Evolutionary conservation across 2,113 vertebrate species (phyloP).

Genomic region (Gnathonemus longibarbis): DNA sequence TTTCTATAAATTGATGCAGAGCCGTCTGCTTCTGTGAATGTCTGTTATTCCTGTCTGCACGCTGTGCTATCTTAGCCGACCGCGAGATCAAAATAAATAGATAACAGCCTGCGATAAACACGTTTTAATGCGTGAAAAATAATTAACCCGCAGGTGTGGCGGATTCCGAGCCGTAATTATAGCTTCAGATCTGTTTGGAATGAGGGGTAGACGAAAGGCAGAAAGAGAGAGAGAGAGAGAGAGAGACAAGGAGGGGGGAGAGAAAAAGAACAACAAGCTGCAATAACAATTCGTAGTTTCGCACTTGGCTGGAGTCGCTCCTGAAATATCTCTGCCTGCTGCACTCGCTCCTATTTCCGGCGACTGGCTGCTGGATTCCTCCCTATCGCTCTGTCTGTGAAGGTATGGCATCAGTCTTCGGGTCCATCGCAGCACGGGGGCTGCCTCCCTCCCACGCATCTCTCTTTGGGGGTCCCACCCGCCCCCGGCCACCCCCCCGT

Average conservation of each 20-base stretch:
- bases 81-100: not conserved
- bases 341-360: not conserved
- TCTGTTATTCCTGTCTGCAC: not conserved
- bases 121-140: slow-evolving; percentile 15
- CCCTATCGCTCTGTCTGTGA: not conserved
- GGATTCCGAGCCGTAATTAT: not conserved
- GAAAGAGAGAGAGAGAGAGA: not conserved
- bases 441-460: not conserved
- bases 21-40: not conserved
- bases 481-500: not conserved
- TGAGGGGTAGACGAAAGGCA: not conserved
- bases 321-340: not conserved
- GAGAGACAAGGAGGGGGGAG: no score
- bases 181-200: not conserved
- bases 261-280: not conserved
- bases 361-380: not conserved
- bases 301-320: not conserved
- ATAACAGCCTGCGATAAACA: slow-evolving; percentile 13
- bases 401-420: not conserved
- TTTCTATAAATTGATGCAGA: not conserved
- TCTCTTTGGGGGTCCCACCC: not conserved
- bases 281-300: slow-evolving; percentile 14
- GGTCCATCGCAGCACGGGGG: not conserved
- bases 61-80: slow-evolving; percentile 9
- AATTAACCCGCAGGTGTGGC: slow-evolving; percentile 16